phyloP scores from a whole-genome alignment of 1,140 invertebrate species.

The Megathymus violae region DNA sequence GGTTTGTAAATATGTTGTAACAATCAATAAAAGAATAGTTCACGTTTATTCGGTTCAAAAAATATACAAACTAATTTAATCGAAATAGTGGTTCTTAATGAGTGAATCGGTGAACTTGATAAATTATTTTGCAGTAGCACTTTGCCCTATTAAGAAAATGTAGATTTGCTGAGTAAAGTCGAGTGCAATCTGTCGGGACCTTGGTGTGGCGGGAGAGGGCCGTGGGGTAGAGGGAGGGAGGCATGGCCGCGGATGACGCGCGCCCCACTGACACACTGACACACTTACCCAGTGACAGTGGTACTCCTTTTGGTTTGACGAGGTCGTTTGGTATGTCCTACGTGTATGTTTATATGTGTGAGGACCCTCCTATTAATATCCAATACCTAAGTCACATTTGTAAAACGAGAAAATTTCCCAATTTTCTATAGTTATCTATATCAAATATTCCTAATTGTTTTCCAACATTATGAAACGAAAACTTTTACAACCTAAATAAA shows the following conservation, averaged over 20 bases:
- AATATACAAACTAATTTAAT: too few relatives aligned
- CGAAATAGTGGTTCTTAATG: too few relatives aligned
- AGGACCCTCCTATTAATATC: constrained; percentile 20
- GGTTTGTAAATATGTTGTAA: too few relatives aligned
- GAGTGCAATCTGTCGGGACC: constrained; percentile 73
- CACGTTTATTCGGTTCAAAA: too few relatives aligned
- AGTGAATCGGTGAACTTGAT: background rate
- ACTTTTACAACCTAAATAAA: too few relatives aligned
- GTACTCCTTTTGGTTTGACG: constrained; percentile 79
- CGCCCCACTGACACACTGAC: constrained; percentile 80
- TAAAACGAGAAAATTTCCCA: constrained; percentile 1
- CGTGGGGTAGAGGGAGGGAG: constrained; percentile 54
- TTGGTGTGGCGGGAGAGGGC: constrained; percentile 63
- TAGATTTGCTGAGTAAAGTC: constrained; percentile 62
- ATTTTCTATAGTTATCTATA: background rate
- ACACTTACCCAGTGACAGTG: constrained; percentile 82
- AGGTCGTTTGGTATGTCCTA: constrained; percentile 74
- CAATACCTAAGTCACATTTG: background rate
- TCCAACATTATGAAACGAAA: too few relatives aligned
- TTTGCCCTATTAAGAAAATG: constrained; percentile 52
- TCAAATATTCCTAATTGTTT: too few relatives aligned
- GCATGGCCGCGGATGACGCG: constrained; percentile 77
- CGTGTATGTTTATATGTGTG: constrained; percentile 58
- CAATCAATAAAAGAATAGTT: too few relatives aligned
- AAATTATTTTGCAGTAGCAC: constrained; percentile 13